Evolutionary conservation across 2,888 invertebrate genomes (phyloP).

Genomic region (Conus canariensis): DNA sequence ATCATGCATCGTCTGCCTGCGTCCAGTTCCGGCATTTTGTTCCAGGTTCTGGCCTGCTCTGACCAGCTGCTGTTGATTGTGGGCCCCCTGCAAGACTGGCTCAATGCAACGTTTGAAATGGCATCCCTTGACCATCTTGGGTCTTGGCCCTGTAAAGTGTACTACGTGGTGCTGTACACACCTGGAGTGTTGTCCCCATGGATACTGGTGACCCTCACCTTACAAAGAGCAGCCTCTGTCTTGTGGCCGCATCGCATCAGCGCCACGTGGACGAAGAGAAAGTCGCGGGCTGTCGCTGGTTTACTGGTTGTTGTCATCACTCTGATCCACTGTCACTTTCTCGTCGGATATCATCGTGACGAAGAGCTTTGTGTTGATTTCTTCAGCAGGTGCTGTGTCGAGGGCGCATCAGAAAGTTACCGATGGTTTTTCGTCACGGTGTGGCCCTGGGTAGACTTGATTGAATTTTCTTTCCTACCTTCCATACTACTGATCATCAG

Average conservation of each 20-base stretch:
- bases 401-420: background rate
- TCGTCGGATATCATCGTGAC: background rate
- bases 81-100: background rate
- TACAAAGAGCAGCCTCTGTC: slow-evolving; percentile 23
- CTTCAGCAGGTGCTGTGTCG: background rate
- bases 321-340: background rate
- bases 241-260: slow-evolving; percentile 35
- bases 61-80: background rate
- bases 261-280: slow-evolving; percentile 4
- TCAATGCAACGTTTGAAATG: background rate
- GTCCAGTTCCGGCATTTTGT: background rate
- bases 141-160: background rate
- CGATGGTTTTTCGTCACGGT: background rate
- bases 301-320: background rate
- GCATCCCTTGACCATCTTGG: background rate
- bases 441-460: background rate
- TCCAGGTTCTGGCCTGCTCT: slow-evolving; percentile 12
- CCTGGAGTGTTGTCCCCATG: background rate
- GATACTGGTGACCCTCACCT: slow-evolving; percentile 23
- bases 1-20: background rate
- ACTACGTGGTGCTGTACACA: background rate
- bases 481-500: background rate
- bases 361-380: background rate
- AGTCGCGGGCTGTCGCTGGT: background rate
- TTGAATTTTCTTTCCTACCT: background rate